Evolutionary conservation across 53 echinoderm and acorn worm genomes (phyloP), one percentile per base, ranked within the genome.

Genomic region (Arbacia lixula): DNA sequence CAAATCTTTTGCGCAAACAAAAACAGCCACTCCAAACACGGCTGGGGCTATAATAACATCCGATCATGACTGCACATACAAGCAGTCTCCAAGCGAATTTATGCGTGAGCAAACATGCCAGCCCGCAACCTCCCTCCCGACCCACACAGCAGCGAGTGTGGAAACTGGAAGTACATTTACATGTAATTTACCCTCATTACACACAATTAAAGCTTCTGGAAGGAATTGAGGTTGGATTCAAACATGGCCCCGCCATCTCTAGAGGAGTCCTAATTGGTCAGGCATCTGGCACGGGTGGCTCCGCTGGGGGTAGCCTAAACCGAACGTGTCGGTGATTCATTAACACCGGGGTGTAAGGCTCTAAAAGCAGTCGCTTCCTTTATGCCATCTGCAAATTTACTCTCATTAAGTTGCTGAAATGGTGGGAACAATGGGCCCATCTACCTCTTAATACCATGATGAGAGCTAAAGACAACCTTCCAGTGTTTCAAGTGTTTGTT

Each of bases 1-100:
- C 9, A 24, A 77, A 77, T 77, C 77, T 77, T 58, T 57, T 57
- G 58, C 4, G 77, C 77, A 77, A 77, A 77, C 77, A 77, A 36
- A 57, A 22, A 74, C 54, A n/a, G n/a, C n/a, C n/a, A 74, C 52
- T 74, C 74, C 50, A 51, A 10, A 33, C 53, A 74, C 26, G 30
- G 34, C 53, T n/a, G 32, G 5, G 3, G 17, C 53, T 5, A 29
- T 52, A 74, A 74, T 74, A 50, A 53, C 74, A 74, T 74, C 74
- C 53, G 51, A 17, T 34, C 46, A 41, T 49, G 53, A 74, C 72
- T 39, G 17, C 67, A 35, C 52, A 51, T 49, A 25, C 72, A 6
- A 21, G 30, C 53, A 50, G 46, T 5, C 35, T 26, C 25, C n/a
- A 10, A 20, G 16, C 43, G 29, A 42, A 68, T 20, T 43, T 24